Evolutionary conservation across 2,113 vertebrate genomes (phyloP), one percentile per base, ranked within the genome.

Genomic region (Acrocephalus kingi): DNA sequence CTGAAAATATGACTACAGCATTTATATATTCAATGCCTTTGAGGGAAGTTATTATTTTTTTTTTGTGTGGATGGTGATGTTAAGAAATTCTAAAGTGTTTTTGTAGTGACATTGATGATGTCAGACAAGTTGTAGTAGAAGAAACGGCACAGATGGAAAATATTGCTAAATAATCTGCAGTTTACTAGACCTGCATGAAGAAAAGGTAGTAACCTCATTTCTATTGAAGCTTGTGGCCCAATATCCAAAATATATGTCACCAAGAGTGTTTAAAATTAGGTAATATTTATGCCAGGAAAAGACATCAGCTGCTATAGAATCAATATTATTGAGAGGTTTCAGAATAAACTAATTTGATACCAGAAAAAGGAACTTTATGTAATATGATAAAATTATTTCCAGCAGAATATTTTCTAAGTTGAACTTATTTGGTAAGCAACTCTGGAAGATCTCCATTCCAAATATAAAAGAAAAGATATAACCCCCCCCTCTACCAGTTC

Each of bases 401-500:
- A 73, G 11, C 2, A 41, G 8, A 66, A 54, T 82, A 11, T 75
- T 89, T 89, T n/a, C 30, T 69, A n/a, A 89, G 3, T 41, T 77
- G 33, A 59, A n/a, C 11, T 27, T 35, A 51, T 52, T 80, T 64
- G 8, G 2, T 31, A 73, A 2, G 6, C 11, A 72, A 48, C 27
- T 7, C 3, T 2, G 0, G 43, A 85, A 55, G 2, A 10, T 5
- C 4, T 59, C 2, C 3, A 35, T 30, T 52, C 5, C 15, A 45
- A 77, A 83, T 9, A 35, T 1, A 49, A 54, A 46, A 27, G 19
- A 55, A 2, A 0, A 10, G 3, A 39, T 5, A 76, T 46, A 6
- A 10, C 52, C 10, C 14, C 33, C 4, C 1, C 20, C 13, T 6
- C 9, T 11, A 2, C 2, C 8, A 10, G 11, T 58, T 71, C 43